phyloP scores from a whole-genome alignment of 2,888 invertebrate genomes.

The Chymomyza procnemis region DNA sequence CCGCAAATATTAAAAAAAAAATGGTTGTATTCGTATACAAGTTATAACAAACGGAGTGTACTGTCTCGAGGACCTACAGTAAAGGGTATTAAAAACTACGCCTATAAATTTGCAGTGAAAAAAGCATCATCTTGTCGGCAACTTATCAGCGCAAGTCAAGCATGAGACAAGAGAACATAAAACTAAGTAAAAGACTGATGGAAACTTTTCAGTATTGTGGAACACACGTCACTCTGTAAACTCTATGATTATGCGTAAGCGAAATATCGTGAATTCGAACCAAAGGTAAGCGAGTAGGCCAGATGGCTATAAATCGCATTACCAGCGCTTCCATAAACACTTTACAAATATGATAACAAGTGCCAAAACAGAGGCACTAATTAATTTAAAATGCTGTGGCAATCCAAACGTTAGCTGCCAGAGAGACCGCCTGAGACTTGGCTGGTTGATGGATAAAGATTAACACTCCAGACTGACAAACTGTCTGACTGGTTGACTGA shows the following conservation, averaged over 20 bases:
- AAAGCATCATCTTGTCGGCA: slow-evolving; percentile 65
- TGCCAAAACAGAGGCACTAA: slow-evolving; percentile 36
- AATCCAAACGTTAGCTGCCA: slow-evolving; percentile 44
- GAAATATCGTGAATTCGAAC: not conserved
- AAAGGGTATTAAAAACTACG: not conserved
- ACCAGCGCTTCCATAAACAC: not conserved
- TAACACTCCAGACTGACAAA: no score
- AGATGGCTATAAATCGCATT: not conserved
- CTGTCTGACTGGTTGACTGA: not conserved
- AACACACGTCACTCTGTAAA: not conserved
- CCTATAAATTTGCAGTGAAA: slow-evolving; percentile 53
- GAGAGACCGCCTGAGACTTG: slow-evolving; percentile 8
- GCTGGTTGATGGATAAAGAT: no score
- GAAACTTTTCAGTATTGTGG: not conserved
- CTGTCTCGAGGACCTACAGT: no score
- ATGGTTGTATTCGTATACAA: no score
- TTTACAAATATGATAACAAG: not conserved
- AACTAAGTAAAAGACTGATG: not conserved
- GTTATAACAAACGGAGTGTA: no score
- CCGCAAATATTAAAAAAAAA: no score
- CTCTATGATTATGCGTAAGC: not conserved
- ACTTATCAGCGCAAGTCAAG: slow-evolving; percentile 53
- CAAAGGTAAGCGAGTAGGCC: no score
- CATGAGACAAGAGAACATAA: not conserved
- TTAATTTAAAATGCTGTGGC: slow-evolving; percentile 62